Evolutionary conservation across 2,113 vertebrate genomes (phyloP).

Genomic region (Hypanus sabinus): DNA sequence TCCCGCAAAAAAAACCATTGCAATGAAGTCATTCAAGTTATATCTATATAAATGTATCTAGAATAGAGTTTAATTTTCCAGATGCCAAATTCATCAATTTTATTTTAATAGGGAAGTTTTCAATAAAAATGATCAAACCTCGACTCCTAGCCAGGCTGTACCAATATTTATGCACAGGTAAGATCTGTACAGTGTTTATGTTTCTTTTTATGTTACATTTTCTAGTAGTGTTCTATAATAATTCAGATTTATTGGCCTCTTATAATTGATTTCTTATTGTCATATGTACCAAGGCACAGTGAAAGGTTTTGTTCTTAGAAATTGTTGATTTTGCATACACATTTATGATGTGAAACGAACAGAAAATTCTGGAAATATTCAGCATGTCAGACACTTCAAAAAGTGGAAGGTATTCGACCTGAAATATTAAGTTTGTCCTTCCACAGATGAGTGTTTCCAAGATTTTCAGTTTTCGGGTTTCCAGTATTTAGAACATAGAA

Average conservation of each 20-base stretch:
- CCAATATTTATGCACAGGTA: slow-evolving; percentile 54
- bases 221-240: neutral
- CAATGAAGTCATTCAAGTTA: neutral
- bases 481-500: no score
- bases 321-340: neutral
- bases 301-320: neutral
- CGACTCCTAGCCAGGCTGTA: slow-evolving; percentile 44
- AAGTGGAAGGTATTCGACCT: no score
- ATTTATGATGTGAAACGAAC: no score
- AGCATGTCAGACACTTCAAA: no score
- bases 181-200: neutral
- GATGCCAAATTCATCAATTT: neutral
- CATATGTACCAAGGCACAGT: no score
- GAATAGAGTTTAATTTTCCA: neutral
- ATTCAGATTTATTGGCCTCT: no score
- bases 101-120: slow-evolving; percentile 11
- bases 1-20: neutral
- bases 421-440: no score
- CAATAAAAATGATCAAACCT: slow-evolving; percentile 23
- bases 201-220: neutral
- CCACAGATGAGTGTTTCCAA: no score
- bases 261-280: no score
- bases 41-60: neutral
- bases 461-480: no score
- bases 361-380: no score